Evolutionary conservation across 1,140 invertebrate species (phyloP).

Genomic region (Dendrolimus kikuchii): DNA sequence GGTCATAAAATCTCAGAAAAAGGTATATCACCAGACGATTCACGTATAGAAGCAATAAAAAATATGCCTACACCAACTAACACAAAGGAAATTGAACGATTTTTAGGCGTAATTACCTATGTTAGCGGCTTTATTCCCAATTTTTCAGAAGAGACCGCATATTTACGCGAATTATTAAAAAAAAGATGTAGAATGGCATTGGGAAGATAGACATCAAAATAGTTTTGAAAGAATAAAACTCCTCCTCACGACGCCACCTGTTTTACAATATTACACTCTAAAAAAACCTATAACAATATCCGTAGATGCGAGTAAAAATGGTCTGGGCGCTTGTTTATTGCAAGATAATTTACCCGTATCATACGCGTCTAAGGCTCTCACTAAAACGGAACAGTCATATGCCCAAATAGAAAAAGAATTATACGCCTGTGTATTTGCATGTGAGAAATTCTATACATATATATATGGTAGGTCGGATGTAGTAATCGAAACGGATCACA

Average conservation of each 20-base stretch:
- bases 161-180: slow-evolving; percentile 10
- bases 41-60: slow-evolving; percentile 9
- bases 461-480: slow-evolving; percentile 13
- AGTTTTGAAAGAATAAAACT: slow-evolving; percentile 6
- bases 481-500: slow-evolving; percentile 16
- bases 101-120: slow-evolving; percentile 12
- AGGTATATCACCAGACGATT: slow-evolving; percentile 10
- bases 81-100: slow-evolving; percentile 9
- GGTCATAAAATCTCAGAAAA: slow-evolving; percentile 14
- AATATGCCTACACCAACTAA: slow-evolving; percentile 12
- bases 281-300: slow-evolving; percentile 4
- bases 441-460: slow-evolving; percentile 16
- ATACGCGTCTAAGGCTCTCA: slow-evolving; percentile 14
- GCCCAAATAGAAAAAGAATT: slow-evolving; percentile 20
- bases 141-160: slow-evolving; percentile 6
- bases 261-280: slow-evolving; percentile 3
- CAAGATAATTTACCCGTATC: slow-evolving; percentile 16
- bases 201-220: slow-evolving; percentile 4
- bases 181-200: slow-evolving; percentile 10
- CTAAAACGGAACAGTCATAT: slow-evolving; percentile 14
- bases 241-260: background rate
- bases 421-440: slow-evolving; percentile 13
- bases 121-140: slow-evolving; percentile 9
- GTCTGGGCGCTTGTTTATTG: slow-evolving; percentile 14
- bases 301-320: slow-evolving; percentile 13